Base-by-base conservation (phyloP, 2,113 vertebrate genomes). In the Tricholaema leucomelas region DNA sequence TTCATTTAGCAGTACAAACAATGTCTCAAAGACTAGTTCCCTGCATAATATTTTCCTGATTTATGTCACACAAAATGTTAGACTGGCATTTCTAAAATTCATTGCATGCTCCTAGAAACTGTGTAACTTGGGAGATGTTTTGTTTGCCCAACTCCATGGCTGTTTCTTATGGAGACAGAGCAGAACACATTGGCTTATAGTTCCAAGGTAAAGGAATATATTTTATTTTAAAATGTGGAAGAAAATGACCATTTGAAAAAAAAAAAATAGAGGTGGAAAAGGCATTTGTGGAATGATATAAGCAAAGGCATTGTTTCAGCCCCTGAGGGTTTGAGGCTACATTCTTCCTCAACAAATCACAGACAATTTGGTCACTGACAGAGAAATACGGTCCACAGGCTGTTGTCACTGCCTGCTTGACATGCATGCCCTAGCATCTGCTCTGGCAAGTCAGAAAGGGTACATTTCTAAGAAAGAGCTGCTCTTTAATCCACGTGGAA, bases 361-460 rank as follows among this genome's bases (percentile, higher is more conserved):
- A 77, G 52, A 11, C 33, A 56, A 74, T 87, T 93, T 87, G 52
- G 71, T 93, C 82, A 60, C 48, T 75, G 67, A 35, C 71, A 92
- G 40, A 82, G 60, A 89, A 91, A 82, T 56, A 38, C 4, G 56
- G 33, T 81, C 72, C 66, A 64, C 0, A 77, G 85, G 56, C 50
- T 73, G 18, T 54, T 91, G 54, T 64, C 56, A 73, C 48, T 85
- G 72, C 55, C 40, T 74, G 56, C 38, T 67, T 61, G 65, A 85
- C n/a, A 67, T 35, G 31, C 8, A 48, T 69, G 48, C 48, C 65
- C 60, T 38, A 44, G 38, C 54, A 65, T 79, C 78, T 85, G 42
- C 79, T 95, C 35, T 75, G 92, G 42, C 54, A 91, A 72, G 81
- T 93, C 87, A 92, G 55, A 91, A 94, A 93, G 8, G 15, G 21